These are phyloP conservation scores for Rhingia rostrata DNA, from an alignment of 2,888 invertebrate species.

Conservation along the genomic window DNA sequence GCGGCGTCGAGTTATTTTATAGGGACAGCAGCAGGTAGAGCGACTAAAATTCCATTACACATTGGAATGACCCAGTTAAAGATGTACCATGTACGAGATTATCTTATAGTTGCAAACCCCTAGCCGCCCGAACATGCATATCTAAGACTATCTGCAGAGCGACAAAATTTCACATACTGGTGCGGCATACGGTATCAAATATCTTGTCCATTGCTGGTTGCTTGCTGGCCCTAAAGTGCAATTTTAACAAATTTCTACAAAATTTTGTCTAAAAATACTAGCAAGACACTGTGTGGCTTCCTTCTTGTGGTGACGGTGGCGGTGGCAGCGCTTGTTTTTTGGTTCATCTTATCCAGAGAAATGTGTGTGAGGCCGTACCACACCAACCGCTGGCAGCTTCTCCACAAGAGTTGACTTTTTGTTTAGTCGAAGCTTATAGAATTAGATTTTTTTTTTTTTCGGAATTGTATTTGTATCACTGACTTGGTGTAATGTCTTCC, in stretches of 20 bases:
- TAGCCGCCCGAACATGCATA: not conserved
- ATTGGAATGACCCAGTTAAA: slow-evolving; percentile 53
- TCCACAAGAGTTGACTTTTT: slow-evolving; percentile 27
- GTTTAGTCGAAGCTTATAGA: slow-evolving; percentile 43
- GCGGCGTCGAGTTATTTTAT: slow-evolving; percentile 16
- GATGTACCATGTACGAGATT: slow-evolving; percentile 34
- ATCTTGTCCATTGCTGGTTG: slow-evolving; percentile 46
- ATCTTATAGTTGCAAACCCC: slow-evolving; percentile 43
- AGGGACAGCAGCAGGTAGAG: slow-evolving; percentile 26
- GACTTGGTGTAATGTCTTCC: slow-evolving; percentile 58
- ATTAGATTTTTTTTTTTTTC: slow-evolving; percentile 23
- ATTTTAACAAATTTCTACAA: slow-evolving; percentile 60
- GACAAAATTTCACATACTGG: slow-evolving; percentile 32
- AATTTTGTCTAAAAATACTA: slow-evolving; percentile 68
- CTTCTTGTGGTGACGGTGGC: slow-evolving; percentile 14
- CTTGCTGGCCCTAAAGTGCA: slow-evolving; percentile 59
- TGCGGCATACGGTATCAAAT: slow-evolving; percentile 50
- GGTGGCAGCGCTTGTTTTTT: slow-evolving; percentile 26
- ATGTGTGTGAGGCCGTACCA: slow-evolving; percentile 10
- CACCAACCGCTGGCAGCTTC: slow-evolving; percentile 17
- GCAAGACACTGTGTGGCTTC: slow-evolving; percentile 46
- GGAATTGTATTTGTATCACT: slow-evolving; percentile 33
- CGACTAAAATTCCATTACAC: slow-evolving; percentile 42
- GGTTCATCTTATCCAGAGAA: not conserved
- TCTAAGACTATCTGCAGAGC: slow-evolving; percentile 8